Percentiles rank a stretch among this genome's conserved stretches.
These are phyloP conservation scores for Acanthococcus lagerstroemiae DNA, from an alignment of 2,888 invertebrate genomes.

Conservation along the genomic window DNA sequence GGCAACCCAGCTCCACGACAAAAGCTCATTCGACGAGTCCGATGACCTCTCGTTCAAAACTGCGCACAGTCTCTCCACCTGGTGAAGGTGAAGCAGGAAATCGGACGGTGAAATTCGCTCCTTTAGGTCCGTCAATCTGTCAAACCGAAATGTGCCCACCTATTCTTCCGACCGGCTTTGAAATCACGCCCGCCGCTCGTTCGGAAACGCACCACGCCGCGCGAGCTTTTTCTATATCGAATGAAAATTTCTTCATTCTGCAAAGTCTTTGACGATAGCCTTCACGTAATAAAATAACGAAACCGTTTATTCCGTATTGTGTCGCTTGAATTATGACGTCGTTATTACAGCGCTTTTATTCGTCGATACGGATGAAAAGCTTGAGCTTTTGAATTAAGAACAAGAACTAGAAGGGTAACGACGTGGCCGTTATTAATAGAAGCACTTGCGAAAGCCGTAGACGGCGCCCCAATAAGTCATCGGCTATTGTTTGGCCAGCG, in stretches of 20 bases:
- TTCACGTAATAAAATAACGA: constrained; percentile 21
- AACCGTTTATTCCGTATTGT: constrained; percentile 22
- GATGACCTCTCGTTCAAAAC: too few species aligned
- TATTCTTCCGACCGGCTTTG: neutral
- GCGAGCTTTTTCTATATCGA: neutral
- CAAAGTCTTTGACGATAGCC: constrained; percentile 8
- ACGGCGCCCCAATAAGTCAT: constrained; percentile 30
- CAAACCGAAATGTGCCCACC: neutral
- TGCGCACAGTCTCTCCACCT: too few species aligned
- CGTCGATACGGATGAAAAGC: constrained; percentile 30
- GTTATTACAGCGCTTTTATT: constrained; percentile 28
- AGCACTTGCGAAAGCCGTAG: constrained; percentile 29
- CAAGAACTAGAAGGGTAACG: constrained; percentile 24
- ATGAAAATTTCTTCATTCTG: neutral
- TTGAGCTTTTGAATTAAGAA: constrained; percentile 29
- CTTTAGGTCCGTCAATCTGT: neutral
- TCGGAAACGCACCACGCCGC: neutral
- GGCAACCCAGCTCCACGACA: too few species aligned
- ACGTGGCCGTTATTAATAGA: constrained; percentile 28
- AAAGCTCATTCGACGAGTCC: too few species aligned
- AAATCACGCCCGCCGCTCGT: too few species aligned
- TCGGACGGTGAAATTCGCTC: too few species aligned
- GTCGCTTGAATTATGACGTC: constrained; percentile 29
- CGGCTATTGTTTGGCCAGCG: constrained; percentile 27
- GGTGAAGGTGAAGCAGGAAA: too few species aligned